Conservation (phyloP, 1,140 invertebrate species). For the Yoshiicerus persimilis region DNA sequence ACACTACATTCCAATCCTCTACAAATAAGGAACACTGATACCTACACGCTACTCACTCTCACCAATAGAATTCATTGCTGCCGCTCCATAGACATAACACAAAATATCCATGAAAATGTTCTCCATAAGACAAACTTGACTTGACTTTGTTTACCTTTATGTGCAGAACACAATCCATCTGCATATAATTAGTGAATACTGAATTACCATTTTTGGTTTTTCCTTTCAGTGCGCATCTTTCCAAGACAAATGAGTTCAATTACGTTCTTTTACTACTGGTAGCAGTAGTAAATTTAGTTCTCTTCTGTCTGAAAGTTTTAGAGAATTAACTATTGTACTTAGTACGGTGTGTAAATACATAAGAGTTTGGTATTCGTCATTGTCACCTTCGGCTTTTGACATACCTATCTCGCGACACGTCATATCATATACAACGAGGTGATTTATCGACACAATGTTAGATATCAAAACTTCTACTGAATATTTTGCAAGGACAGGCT, state of each 20-base stretch:
- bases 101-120: neutral
- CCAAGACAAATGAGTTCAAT: neutral
- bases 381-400: neutral
- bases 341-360: no score
- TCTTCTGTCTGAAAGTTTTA: no score
- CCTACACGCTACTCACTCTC: neutral
- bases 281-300: no score
- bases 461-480: conserved; percentile 65
- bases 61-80: no score
- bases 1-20: no score
- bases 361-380: neutral
- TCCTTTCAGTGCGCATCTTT: neutral
- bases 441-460: conserved; percentile 56
- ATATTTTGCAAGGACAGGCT: conserved; percentile 62
- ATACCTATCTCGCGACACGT: neutral
- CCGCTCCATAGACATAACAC: no score
- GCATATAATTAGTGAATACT: neutral
- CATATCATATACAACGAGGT: conserved; percentile 14
- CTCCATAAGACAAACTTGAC: neutral
- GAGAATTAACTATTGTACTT: no score
- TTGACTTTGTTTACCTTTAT: no score
- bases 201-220: neutral
- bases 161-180: neutral
- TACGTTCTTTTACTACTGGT: neutral
- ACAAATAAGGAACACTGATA: neutral